Conservation (phyloP, 1,140 invertebrate species). For the Diprion similis region DNA sequence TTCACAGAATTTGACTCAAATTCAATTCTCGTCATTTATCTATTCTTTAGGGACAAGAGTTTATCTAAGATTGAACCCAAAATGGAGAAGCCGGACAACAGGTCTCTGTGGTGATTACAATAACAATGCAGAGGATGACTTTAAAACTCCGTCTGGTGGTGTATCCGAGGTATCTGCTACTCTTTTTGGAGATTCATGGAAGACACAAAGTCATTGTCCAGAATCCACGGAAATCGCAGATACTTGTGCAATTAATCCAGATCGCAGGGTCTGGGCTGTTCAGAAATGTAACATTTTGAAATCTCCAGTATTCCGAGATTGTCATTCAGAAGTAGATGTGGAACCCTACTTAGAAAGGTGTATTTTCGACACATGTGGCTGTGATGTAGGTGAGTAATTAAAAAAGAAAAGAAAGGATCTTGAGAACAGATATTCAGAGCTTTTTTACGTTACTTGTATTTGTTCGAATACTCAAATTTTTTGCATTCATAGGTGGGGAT, state of each 20-base stretch:
- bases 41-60: slow-evolving; percentile 70
- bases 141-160: slow-evolving; percentile 82
- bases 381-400: slow-evolving; percentile 63
- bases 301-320: slow-evolving; percentile 73
- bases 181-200: slow-evolving; percentile 89
- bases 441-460: not conserved
- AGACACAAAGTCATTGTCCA: slow-evolving; percentile 78
- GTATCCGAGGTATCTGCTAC: slow-evolving; percentile 73
- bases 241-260: slow-evolving; percentile 75
- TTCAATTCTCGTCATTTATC: not conserved
- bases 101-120: slow-evolving; percentile 94
- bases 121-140: slow-evolving; percentile 81
- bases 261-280: slow-evolving; percentile 80
- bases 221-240: slow-evolving; percentile 62
- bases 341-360: slow-evolving; percentile 74
- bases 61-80: slow-evolving; percentile 77
- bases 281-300: slow-evolving; percentile 79
- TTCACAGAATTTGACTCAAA: no score
- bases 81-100: slow-evolving; percentile 78
- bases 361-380: slow-evolving; percentile 84
- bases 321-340: slow-evolving; percentile 80
- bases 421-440: not conserved
- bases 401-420: not conserved
- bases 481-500: slow-evolving; percentile 73
- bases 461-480: not conserved